Percentiles rank a stretch among this genome's conserved stretches.
Evolutionary conservation across 1,140 invertebrate genomes (phyloP).

Genomic region (Drosophila azteca): DNA sequence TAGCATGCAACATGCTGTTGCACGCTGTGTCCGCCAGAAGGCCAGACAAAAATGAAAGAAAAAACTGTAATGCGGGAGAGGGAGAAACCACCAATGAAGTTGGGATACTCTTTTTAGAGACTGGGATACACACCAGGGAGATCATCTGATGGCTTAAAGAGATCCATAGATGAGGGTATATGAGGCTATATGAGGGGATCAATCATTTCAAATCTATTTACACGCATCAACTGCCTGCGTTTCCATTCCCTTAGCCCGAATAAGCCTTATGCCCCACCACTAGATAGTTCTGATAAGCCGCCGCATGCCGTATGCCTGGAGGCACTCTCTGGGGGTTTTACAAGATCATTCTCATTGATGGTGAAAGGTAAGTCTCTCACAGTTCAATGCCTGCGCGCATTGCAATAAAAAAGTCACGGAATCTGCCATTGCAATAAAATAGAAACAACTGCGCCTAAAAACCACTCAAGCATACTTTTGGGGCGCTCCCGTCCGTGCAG

Average conservation of each 20-base stretch:
- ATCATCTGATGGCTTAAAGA: too few species aligned
- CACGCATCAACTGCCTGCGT: too few species aligned
- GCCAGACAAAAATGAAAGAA: slow-evolving; percentile 42
- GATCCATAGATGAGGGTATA: too few species aligned
- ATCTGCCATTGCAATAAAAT: slow-evolving; percentile 77
- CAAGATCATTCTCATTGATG: too few species aligned
- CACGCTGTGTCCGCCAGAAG: slow-evolving; percentile 35
- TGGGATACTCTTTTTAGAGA: background rate
- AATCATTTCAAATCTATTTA: too few species aligned
- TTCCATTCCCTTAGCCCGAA: too few species aligned
- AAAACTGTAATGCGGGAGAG: background rate
- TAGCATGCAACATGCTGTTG: slow-evolving; percentile 80
- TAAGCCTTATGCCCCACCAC: too few species aligned
- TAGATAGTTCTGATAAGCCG: too few species aligned
- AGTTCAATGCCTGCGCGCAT: slow-evolving; percentile 66
- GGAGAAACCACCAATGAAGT: background rate
- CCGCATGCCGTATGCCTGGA: too few species aligned
- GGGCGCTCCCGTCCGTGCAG: background rate
- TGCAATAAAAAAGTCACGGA: slow-evolving; percentile 77
- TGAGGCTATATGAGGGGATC: too few species aligned
- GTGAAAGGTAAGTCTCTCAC: slow-evolving; percentile 38
- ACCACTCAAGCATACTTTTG: slow-evolving; percentile 74
- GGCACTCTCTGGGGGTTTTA: too few species aligned
- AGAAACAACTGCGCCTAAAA: slow-evolving; percentile 80
- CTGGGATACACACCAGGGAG: too few species aligned